Evolutionary conservation across 92 coral and sea anemone species (phyloP), one percentile per base, ranked within the genome.

Genomic region (Phenganax subtilis): DNA sequence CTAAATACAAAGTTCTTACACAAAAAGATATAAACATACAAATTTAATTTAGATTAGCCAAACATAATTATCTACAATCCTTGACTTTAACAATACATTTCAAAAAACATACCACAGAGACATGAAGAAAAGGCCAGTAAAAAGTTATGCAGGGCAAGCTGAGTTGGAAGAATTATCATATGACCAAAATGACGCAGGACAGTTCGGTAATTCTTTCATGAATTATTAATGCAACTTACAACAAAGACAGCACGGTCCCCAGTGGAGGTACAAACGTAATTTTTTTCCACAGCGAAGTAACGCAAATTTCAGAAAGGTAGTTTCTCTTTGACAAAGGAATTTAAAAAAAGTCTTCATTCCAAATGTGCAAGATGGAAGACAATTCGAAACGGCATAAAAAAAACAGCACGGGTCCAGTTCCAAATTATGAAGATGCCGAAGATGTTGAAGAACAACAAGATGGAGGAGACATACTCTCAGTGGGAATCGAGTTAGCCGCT

Each of bases 291-390:
- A 29, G 53, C 53, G 31, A 7, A 12, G 73, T 9, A 68, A 68
- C 31, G 14, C 52, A 28, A 68, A 68, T 68, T 68, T 11, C 47
- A 30, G 73, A 68, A 68, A 29, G 12, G n/a, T 30, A 12, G 3
- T 10, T 53, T 14, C 9, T 30, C 7, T 9, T 9, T 5, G 52
- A 10, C 10, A 37, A 68, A 16, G 10, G 15, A 10, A 25, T 68
- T 30, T 9, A 30, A 9, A 68, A 67, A 25, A 1, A 28, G 47
- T n/a, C 51, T 0, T 37, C 12, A 57, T 10, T 6, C 14, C 70
- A 58, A 76, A 76, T 76, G 81, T 76, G 81, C 56, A 58, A 57
- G 20, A 76, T 76, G 81, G 70, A 30, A 47, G 56, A 29, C 15
- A 10, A 55, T 31, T 30, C 29, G 47, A 17, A 30, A 6, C 27